A percentile compares a stretch with the other conserved stretches of the same genome.
phyloP scores from a whole-genome alignment of 2,888 invertebrate genomes.

The Ypsolopha sequella region DNA sequence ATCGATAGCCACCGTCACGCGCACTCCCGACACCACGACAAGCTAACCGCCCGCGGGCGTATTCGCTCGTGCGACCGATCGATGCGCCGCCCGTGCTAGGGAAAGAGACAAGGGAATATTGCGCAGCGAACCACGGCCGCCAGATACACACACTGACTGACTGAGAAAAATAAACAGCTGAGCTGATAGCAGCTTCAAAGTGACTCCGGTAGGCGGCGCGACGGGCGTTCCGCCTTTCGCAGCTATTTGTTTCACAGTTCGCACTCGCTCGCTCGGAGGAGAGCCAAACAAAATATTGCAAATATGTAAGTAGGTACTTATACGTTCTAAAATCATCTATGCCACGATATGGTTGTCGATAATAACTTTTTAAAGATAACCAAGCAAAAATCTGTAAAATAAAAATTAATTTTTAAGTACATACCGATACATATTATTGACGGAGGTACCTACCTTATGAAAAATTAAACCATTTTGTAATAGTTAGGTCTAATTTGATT shows the following conservation, averaged over 20 bases:
- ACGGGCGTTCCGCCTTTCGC: not conserved
- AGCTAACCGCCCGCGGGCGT: slow-evolving; percentile 35
- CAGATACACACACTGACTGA: slow-evolving; percentile 35
- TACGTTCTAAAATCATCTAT: too few relatives aligned
- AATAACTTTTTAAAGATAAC: not conserved
- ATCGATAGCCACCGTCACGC: slow-evolving; percentile 64
- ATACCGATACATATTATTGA: too few relatives aligned
- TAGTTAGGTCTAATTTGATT: too few relatives aligned
- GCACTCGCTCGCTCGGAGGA: too few relatives aligned
- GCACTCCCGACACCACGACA: slow-evolving; percentile 38
- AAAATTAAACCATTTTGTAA: too few relatives aligned
- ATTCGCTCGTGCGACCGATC: slow-evolving; percentile 31
- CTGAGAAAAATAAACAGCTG: slow-evolving; percentile 44
- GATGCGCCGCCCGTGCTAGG: slow-evolving; percentile 41
- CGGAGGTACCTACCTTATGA: too few relatives aligned
- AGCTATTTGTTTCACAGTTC: too few relatives aligned
- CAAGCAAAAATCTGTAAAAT: not conserved
- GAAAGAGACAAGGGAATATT: slow-evolving; percentile 62
- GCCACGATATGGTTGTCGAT: not conserved
- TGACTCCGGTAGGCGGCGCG: slow-evolving; percentile 35
- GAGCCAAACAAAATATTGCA: too few relatives aligned
- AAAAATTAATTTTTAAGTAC: too few relatives aligned
- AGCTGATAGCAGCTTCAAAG: slow-evolving; percentile 38
- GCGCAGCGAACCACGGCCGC: slow-evolving; percentile 28
- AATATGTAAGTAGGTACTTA: too few relatives aligned